Percentiles rank a stretch among this genome's conserved stretches.
These are phyloP conservation scores for Crotalus adamanteus DNA, from an alignment of 2,797 vertebrate species.

Conservation along the genomic window DNA sequence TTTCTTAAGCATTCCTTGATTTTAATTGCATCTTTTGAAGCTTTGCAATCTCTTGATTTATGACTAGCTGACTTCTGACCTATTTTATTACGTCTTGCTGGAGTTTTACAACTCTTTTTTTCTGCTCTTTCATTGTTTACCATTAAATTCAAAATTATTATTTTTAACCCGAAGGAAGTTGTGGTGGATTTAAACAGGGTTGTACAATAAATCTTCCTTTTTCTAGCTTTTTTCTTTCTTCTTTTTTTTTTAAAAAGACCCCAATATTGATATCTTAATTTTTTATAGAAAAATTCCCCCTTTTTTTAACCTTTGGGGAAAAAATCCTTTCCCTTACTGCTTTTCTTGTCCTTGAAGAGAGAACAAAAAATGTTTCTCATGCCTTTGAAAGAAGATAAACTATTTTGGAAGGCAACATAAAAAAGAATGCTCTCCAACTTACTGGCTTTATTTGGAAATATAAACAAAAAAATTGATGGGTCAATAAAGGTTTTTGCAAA, in stretches of 20 bases:
- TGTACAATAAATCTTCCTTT: not conserved
- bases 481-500: not conserved
- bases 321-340: not conserved
- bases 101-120: not conserved
- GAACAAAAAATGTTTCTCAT: not conserved
- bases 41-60: not conserved
- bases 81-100: not conserved
- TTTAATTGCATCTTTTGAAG: not conserved
- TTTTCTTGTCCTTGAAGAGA: not conserved
- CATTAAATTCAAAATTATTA: not conserved
- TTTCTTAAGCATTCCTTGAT: not conserved
- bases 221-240: not conserved
- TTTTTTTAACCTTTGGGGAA: not conserved
- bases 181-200: not conserved
- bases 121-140: not conserved
- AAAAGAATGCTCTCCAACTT: not conserved
- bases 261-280: not conserved
- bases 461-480: not conserved
- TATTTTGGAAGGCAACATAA: not conserved
- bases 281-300: not conserved
- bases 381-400: not conserved
- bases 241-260: not conserved
- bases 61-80: not conserved
- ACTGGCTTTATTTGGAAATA: not conserved
- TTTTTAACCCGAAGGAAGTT: not conserved